Base-by-base conservation (phyloP, 2,888 invertebrate species). In the Vesta saturnalis region DNA sequence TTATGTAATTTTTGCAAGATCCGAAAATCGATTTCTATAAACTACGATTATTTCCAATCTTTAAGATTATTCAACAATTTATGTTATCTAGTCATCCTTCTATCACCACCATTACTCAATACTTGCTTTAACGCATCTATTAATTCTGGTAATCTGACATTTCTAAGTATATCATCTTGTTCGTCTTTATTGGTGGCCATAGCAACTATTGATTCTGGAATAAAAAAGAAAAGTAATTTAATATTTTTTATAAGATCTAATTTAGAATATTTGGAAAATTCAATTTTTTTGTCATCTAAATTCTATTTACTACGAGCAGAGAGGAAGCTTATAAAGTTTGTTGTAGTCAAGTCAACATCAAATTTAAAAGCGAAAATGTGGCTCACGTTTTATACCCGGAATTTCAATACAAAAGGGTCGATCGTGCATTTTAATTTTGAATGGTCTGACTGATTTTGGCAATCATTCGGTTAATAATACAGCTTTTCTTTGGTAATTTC, bases 101-200 rank as follows among this genome's bases (percentile, higher is more conserved):
- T 69, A 35, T 72, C 72, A 52, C 67, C 66, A 3, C 64, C n/a
- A n/a, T 60, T 10, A n/a, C 60, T 66, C 39, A 73, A 49, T 8
- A 73, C 58, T 16, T 57, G 21, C 47, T 64, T 73, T 49, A 73
- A 22, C 1, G 73, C 70, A 46, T 73, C 69, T n/a, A 73, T 23
- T 14, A 73, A 22, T 2, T 69, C 64, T 10, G 67, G 73, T 14
- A 73, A 57, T 22, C 61, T 67, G 8, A 35, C 35, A 55, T 65
- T 64, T 18, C 47, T 39, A n/a, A 65, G 69, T 15, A 67, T 18
- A 18, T 71, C 67, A 10, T 63, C 55, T 0, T 67, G 61, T 35
- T 55, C 60, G 12, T 64, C 30, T 8, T 57, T 54, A 22, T 56
- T 69, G 6, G 39, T 52, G 0, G 67, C 73, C n/a, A 73, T 39